Percentiles rank a stretch among this genome's conserved stretches.
Evolutionary conservation across 1,140 invertebrate species (phyloP).

Genomic region (Ruditapes philippinarum): DNA sequence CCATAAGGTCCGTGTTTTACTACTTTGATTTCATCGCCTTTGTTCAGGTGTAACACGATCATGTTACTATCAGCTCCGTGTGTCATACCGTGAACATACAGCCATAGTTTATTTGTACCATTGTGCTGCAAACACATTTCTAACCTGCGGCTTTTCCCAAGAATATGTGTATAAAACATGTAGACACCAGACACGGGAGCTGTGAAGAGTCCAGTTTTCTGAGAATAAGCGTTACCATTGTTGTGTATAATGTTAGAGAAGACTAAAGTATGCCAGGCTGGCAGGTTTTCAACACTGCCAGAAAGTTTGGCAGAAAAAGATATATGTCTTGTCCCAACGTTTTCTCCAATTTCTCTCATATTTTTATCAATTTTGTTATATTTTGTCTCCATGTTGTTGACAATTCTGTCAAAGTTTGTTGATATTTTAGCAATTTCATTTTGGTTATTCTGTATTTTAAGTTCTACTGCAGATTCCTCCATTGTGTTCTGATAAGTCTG

Average conservation of each 20-base stretch:
- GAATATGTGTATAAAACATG: constrained; percentile 11
- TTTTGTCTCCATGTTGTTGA: neutral
- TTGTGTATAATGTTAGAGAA: neutral
- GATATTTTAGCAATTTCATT: too few species aligned
- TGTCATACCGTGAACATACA: neutral
- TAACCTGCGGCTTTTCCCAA: neutral
- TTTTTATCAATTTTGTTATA: neutral
- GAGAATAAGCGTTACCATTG: neutral
- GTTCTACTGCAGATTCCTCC: neutral
- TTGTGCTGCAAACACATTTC: constrained; percentile 16
- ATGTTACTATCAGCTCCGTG: neutral
- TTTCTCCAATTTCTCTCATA: neutral
- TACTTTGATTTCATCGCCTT: constrained; percentile 3
- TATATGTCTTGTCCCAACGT: neutral
- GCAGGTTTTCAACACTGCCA: neutral
- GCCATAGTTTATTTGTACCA: neutral
- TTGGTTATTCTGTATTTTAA: too few species aligned
- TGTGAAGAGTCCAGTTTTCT: neutral
- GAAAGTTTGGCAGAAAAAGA: neutral
- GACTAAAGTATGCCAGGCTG: neutral
- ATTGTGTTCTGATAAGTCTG: neutral
- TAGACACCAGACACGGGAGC: neutral
- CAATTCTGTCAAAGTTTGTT: too few species aligned
- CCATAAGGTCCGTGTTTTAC: constrained; percentile 37
- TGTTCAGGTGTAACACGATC: neutral